Conservation (phyloP, 2,797 vertebrate genomes). For the Ceyx erithaca region DNA sequence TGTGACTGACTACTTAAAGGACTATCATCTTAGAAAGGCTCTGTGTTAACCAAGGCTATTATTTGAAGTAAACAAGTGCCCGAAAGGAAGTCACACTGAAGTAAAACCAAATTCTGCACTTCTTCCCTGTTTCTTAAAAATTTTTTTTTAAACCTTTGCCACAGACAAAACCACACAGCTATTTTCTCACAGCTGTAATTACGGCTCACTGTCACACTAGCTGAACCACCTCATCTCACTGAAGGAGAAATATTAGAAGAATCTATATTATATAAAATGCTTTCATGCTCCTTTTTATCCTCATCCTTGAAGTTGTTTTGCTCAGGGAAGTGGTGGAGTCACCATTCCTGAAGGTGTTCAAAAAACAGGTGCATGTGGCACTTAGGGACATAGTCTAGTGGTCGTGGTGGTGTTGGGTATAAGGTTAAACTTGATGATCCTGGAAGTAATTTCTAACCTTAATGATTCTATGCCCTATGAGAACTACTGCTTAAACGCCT, state of each 20-base stretch:
- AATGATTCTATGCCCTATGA: neutral
- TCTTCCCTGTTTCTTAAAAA: neutral
- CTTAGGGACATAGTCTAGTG: too few species aligned
- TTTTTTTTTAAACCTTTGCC: constrained; percentile 16
- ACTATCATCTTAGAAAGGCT: neutral
- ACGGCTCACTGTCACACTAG: neutral
- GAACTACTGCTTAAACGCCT: neutral
- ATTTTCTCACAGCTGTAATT: constrained; percentile 60
- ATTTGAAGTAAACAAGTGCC: constrained; percentile 6
- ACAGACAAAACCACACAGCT: constrained; percentile 54
- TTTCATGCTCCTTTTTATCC: neutral
- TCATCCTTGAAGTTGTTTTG: neutral
- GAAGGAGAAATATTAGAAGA: neutral
- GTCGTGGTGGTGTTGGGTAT: too few species aligned
- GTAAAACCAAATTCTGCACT: constrained; percentile 26
- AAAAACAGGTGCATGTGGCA: too few species aligned
- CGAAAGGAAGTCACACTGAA: constrained; percentile 20
- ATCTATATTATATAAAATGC: neutral
- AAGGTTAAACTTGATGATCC: too few species aligned
- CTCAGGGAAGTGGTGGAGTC: too few species aligned
- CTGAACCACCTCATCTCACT: neutral
- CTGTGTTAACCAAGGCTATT: neutral
- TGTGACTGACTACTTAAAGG: neutral
- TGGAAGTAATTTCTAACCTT: too few species aligned
- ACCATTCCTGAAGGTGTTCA: too few species aligned